Base-by-base conservation (phyloP, 2,888 invertebrate species). In the Ethmia dodecea region DNA sequence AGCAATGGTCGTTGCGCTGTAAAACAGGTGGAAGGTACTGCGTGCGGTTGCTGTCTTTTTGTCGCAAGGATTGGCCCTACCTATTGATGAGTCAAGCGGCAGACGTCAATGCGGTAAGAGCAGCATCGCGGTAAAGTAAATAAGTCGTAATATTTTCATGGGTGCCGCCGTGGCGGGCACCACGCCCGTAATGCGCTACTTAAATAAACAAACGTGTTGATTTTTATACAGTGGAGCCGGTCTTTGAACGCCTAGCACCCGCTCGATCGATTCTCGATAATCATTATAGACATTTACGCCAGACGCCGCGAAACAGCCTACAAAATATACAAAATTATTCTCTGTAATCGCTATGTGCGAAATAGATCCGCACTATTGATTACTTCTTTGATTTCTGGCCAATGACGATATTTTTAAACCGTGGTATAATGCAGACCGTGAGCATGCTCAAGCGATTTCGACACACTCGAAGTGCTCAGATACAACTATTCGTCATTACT, bases 141-240 rank as follows among this genome's bases (percentile, higher is more conserved):
- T 80, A 79, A 76, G 67, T 78, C 77, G 79, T 81, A 79, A 81
- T 79, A 78, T 73, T 80, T 79, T 73, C 73, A 76, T 76, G 70
- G 70, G 76, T 75, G 75, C 75, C 74, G 74, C 71, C 62, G 68
- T 54, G 69, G 67, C 71, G 71, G 67, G 73, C 67, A 65, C 57
- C 62, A 64, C 69, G 67, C 61, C 65, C 68, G 72, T 69, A 72
- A 73, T 73, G 66, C 66, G 71, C 69, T 58, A 61, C 64, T 68
- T 71, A 76, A 78, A 80, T 81, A 81, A 84, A 83, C 78, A 80
- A 67, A 72, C 45, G 66, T 76, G 79, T 71, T 75, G 75, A 75
- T 77, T 81, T 80, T 80, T 80, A 80, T 78, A 77, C 71, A 71
- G 72, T 74, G 62, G 68, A 59, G 56, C 53, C 56, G 60, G 62